Evolutionary conservation across 2,113 vertebrate genomes (phyloP).

Genomic region (Hassar affinis): DNA sequence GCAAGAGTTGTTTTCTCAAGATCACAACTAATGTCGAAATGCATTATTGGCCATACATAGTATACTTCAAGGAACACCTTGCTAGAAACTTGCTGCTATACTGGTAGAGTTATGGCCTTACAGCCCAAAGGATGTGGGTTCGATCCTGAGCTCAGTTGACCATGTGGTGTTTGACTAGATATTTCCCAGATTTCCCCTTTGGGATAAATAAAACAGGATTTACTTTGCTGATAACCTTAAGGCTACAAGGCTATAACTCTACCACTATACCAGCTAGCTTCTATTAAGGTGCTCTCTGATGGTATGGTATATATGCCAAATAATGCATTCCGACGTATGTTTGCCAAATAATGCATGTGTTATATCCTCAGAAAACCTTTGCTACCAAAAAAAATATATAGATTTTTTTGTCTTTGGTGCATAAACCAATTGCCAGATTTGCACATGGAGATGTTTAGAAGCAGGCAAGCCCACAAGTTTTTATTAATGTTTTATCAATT

Average conservation of each 20-base stretch:
- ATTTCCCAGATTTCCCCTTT: not conserved
- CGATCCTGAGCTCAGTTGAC: not conserved
- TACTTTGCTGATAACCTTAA: not conserved
- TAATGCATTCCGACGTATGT: not conserved
- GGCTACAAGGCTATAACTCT: not conserved
- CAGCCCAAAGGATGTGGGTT: not conserved
- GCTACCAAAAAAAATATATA: not conserved
- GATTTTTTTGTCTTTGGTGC: slow-evolving; percentile 4
- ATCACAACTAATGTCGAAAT: not conserved
- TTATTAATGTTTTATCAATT: slow-evolving; percentile 47
- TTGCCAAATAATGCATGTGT: not conserved
- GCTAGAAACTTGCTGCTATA: not conserved
- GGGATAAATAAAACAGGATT: not conserved
- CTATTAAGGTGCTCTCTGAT: not conserved
- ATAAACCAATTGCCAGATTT: slow-evolving; percentile 16
- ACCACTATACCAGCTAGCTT: not conserved
- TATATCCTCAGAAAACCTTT: too few species aligned
- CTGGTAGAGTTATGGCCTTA: not conserved
- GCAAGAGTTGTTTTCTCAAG: not conserved
- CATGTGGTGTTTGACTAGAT: not conserved
- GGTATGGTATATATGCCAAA: too few species aligned
- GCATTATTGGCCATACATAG: not conserved
- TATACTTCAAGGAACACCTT: not conserved
- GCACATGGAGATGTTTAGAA: slow-evolving; percentile 25
- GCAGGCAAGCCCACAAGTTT: slow-evolving; percentile 12